Evolutionary conservation across 2,797 vertebrate species (phyloP), one percentile per base, ranked within the genome.

Genomic region (Eospalax fontanierii): DNA sequence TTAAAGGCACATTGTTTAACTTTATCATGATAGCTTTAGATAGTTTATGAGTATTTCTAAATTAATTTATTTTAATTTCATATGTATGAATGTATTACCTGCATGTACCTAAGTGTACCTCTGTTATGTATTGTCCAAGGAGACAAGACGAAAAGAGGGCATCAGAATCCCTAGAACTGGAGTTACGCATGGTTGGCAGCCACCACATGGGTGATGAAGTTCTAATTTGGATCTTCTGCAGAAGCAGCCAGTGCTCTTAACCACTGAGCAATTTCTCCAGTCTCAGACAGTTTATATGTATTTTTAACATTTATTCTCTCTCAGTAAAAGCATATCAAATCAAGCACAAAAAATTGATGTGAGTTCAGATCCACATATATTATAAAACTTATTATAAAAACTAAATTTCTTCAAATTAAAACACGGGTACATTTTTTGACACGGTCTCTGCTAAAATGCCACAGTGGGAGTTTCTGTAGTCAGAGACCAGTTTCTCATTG

Each of bases 241-340:
- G 14, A 12, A 54, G 8, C 12, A 54, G 50, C 12, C 50, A 54
- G 12, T 54, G 50, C 50, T 54, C 14, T 54, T 54, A 54, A 54
- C 50, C 12, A 9, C 50, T 54, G 50, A 54, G 12, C 50, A 7
- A 54, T 54, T 14, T 54, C 50, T 54, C 12, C 50, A 54, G 50
- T 54, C 50, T 12, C 50, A 57, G n/a, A 73, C 59, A 15, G 16
- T 50, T 94, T 83, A 80, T 50, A 40, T 28, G 6, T 4, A 10
- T 66, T 68, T 90, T 75, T 73, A 75, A 16, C 40, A 57, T 75
- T 80, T 43, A 59, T 26, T 68, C 4, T 81, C 16, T 90, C n/a
- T 81, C 50, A 92, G 65, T 35, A 2, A 70, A 86, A 57, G 63
- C 33, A 28, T 50, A 85, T n/a, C 12, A 94, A 85, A 89, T 65